Evolutionary conservation across 2,888 invertebrate species (phyloP), one percentile per base, ranked within the genome.

Genomic region (Nowickia ferox): DNA sequence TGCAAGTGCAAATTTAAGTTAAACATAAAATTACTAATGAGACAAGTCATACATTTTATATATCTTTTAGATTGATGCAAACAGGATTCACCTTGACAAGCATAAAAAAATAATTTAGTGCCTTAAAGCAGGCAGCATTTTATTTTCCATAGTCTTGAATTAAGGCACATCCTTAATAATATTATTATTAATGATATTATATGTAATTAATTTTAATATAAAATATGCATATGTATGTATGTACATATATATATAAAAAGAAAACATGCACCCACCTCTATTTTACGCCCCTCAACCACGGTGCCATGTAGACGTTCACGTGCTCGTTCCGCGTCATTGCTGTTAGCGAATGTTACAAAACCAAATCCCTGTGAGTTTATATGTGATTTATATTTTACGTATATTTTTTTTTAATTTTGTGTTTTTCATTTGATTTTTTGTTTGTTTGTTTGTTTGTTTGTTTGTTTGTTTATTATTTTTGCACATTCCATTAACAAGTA

Each of bases 331-430:
- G 99, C 99, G 96, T 99, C 99, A 96, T 97, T 97, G 96, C 98
- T 98, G 97, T 98, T 98, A 96, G 98, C 98, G 98, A 99, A 99
- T 96, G 99, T 99, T 96, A 99, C 99, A 97, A 99, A 99, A 97
- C 99, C 99, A 97, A 99, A 99, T 96, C 99, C 99, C 99, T 99
- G 97, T 79, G 79, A 84, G 74, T 84, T 84, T 71, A 84, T 68
- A 71, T 74, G 78, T 82, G 61, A 66, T 84, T 78, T 78, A 83
- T 68, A 76, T 86, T 66, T 65, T 69, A 82, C 71, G 30, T 57
- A 22, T 68, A n/a, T 46, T 57, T 19, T 84, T 68, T 71, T 66
- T 51, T 22, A 68, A 71, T 78, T 74, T 30, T 61, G 57, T 40
- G 4, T 44, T 57, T 30, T 19, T 53, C 65, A 46, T 57, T 72